Percentiles rank a stretch among this genome's conserved stretches.
These are phyloP conservation scores for Neolamprologus variostigma DNA, from an alignment of 2,113 vertebrate species.

Conservation along the genomic window DNA sequence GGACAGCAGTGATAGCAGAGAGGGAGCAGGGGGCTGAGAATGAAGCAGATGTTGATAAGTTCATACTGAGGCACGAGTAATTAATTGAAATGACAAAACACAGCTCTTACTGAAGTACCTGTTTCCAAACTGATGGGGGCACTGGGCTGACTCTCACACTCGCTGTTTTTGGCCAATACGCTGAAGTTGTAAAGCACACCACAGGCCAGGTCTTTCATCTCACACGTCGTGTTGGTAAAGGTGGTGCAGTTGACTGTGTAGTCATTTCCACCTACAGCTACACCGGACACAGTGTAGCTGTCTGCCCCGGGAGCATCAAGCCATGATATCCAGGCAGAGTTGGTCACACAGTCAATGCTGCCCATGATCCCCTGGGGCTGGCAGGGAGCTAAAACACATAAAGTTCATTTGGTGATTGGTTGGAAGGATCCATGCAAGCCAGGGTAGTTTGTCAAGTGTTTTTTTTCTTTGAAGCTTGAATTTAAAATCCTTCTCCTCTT, in stretches of 20 bases:
- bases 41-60: background rate
- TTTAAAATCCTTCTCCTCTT: background rate
- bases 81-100: background rate
- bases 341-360: conserved; percentile 57
- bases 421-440: background rate
- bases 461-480: background rate
- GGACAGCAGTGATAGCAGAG: conserved; percentile 27
- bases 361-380: conserved; percentile 43
- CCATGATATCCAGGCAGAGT: conserved; percentile 62
- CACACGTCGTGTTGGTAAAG: conserved; percentile 51
- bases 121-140: conserved; percentile 46
- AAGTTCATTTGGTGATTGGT: background rate
- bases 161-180: conserved; percentile 46
- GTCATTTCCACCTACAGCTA: conserved; percentile 17
- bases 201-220: conserved; percentile 61
- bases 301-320: conserved; percentile 8
- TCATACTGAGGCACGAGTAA: no score
- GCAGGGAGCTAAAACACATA: conserved; percentile 56
- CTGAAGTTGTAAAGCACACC: conserved; percentile 57
- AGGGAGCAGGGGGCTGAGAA: conserved; percentile 62
- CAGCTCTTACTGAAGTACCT: conserved; percentile 13
- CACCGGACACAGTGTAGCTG: conserved; percentile 54
- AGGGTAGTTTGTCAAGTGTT: background rate
- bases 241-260: conserved; percentile 45
- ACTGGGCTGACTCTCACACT: conserved; percentile 56